Evolutionary conservation across 2,888 invertebrate species (phyloP).

Genomic region (Proisotoma minuta): DNA sequence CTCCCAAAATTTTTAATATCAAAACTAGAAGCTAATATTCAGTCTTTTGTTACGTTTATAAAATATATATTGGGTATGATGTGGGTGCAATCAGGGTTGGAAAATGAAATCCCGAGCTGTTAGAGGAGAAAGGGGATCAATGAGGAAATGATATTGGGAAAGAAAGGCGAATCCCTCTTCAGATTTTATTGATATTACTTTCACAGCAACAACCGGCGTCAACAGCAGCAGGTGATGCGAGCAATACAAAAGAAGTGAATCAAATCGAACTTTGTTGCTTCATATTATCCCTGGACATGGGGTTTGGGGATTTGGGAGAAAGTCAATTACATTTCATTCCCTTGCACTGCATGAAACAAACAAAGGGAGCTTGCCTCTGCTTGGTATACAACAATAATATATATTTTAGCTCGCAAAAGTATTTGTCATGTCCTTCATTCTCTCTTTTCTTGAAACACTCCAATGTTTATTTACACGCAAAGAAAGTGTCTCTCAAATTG

Average conservation of each 20-base stretch:
- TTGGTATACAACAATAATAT: no score
- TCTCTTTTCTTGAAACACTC: background rate
- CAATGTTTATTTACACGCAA: constrained; percentile 2
- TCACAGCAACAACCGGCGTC: background rate
- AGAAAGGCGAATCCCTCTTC: constrained; percentile 7
- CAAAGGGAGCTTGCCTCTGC: background rate
- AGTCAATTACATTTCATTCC: constrained; percentile 15
- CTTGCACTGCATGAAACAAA: background rate
- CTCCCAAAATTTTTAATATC: no score
- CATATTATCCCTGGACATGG: background rate
- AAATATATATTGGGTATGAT: no score
- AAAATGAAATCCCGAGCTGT: background rate
- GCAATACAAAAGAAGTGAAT: background rate
- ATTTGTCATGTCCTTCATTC: no score
- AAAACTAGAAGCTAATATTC: no score
- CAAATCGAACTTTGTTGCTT: constrained; percentile 1
- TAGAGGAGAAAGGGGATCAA: constrained; percentile 7
- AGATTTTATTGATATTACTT: constrained; percentile 13
- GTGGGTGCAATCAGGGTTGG: no score
- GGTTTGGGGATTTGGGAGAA: constrained; percentile 5
- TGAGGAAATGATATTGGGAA: constrained; percentile 14
- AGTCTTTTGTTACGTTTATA: no score
- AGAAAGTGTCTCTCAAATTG: background rate
- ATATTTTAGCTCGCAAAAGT: no score
- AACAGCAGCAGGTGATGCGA: background rate